These are phyloP conservation scores for Theretra japonica DNA, from an alignment of 2,888 invertebrate genomes.

Conservation along the genomic window DNA sequence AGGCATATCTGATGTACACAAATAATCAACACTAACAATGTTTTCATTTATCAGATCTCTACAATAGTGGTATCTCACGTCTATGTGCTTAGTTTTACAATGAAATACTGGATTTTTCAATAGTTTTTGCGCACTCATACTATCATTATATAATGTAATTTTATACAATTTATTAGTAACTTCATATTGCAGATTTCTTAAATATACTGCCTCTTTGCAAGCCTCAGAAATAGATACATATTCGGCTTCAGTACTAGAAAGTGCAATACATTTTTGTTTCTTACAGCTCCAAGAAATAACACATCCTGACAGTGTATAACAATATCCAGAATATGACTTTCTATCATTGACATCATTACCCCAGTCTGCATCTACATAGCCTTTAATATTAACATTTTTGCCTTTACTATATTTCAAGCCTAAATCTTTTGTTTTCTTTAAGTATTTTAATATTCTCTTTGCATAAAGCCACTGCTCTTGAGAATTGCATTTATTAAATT, in stretches of 20 bases:
- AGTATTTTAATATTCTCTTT: not conserved
- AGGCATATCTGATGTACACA: too few species aligned
- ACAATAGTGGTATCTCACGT: too few species aligned
- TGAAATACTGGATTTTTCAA: too few species aligned
- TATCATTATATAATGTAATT: not conserved
- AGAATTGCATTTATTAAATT: not conserved
- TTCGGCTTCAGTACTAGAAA: not conserved
- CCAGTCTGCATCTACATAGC: slow-evolving; percentile 1
- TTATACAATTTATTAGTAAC: not conserved
- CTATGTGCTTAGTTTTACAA: too few species aligned
- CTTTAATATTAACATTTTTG: not conserved
- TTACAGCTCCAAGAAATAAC: not conserved
- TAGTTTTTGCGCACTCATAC: not conserved
- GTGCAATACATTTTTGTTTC: not conserved
- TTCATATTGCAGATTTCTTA: not conserved
- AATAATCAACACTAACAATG: too few species aligned
- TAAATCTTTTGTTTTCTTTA: not conserved
- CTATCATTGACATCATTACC: not conserved
- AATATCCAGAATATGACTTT: slow-evolving; percentile 5
- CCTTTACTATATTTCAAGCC: not conserved
- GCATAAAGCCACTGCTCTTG: not conserved
- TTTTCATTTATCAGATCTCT: too few species aligned
- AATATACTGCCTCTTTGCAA: not conserved
- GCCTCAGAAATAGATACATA: not conserved
- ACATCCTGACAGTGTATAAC: not conserved